Evolutionary conservation across 2,888 invertebrate species (phyloP), one percentile per base, ranked within the genome.

Genomic region (Stenotaenia linearis): DNA sequence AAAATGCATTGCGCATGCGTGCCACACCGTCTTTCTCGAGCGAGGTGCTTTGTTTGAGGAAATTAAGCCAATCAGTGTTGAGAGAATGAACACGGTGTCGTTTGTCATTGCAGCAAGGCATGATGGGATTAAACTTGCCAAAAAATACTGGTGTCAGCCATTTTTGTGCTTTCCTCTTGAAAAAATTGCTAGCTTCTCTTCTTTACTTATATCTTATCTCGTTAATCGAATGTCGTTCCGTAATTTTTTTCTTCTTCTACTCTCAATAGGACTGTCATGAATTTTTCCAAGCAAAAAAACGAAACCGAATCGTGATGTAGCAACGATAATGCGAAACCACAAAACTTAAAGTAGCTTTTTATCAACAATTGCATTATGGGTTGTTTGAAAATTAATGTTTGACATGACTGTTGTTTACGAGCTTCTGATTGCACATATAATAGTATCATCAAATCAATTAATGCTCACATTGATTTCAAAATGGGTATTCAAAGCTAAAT

Each of bases 21-120:
- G 25, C 61, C 61, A 61, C 23, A 61, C 28, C 45, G 45, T 18
- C 45, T 45, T 45, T 45, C 45, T 5, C 7, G 23, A 61, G 61
- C 25, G 3, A 5, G 61, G 23, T 61, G 61, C 25, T 61, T 61
- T 61, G 61, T 61, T 61, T 61, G 25, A 61, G 61, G 25, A 61
- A 61, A 61, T 61, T 61, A 61, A 61, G 61, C 61, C 61, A 61
- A 61, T 61, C 61, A 61, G 61, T 61, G 23, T 61, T 61, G 23
- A 61, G 61, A 61, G 61, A 61, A 23, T 61, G 61, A 61, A 61
- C 61, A 61, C 61, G 25, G 61, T 61, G 61, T 61, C 61, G 61
- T 61, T 61, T 61, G 61, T 61, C 61, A 61, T 61, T 61, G 6
- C 25, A 61, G 25, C 6, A 23, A 61, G 12, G 61, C 61, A 61